phyloP scores from a whole-genome alignment of 1,140 invertebrate species.

The Aradophagus sp. region DNA sequence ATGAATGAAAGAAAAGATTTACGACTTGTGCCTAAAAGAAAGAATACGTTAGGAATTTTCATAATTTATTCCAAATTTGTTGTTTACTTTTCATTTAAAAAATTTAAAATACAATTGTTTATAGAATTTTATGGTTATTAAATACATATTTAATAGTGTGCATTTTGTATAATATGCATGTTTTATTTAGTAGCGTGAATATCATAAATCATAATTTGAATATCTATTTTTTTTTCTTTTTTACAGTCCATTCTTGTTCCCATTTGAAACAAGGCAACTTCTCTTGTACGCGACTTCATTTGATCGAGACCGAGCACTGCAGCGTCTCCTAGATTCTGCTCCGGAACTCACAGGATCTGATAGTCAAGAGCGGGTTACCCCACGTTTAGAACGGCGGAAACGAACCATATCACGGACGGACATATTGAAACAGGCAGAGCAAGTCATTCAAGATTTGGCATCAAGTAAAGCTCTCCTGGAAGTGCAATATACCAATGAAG shows the following conservation, averaged over 20 bases:
- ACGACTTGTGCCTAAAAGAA: no score
- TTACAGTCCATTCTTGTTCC: conserved; percentile 91
- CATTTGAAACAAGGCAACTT: conserved; percentile 96
- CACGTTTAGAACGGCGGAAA: conserved; percentile 93
- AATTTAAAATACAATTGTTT: no score
- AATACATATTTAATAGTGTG: no score
- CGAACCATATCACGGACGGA: conserved; percentile 93
- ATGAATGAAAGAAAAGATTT: no score
- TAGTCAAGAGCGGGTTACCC: conserved; percentile 91
- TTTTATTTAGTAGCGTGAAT: no score
- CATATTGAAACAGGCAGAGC: conserved; percentile 95
- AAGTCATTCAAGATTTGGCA: conserved; percentile 94
- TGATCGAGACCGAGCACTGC: conserved; percentile 94
- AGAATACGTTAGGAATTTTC: no score
- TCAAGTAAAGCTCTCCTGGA: conserved; percentile 94
- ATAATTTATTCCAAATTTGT: no score
- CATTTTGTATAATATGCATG: no score
- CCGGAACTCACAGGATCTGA: conserved; percentile 85
- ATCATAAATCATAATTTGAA: conserved; percentile 12
- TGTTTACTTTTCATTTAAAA: no score
- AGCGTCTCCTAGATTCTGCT: conserved; percentile 91
- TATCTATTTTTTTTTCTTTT: background rate
- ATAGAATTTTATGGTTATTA: no score
- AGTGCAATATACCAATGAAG: conserved; percentile 98
- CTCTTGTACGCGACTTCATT: conserved; percentile 97